Evolutionary conservation across 2,113 vertebrate genomes (phyloP).

Genomic region (Lontra canadensis): DNA sequence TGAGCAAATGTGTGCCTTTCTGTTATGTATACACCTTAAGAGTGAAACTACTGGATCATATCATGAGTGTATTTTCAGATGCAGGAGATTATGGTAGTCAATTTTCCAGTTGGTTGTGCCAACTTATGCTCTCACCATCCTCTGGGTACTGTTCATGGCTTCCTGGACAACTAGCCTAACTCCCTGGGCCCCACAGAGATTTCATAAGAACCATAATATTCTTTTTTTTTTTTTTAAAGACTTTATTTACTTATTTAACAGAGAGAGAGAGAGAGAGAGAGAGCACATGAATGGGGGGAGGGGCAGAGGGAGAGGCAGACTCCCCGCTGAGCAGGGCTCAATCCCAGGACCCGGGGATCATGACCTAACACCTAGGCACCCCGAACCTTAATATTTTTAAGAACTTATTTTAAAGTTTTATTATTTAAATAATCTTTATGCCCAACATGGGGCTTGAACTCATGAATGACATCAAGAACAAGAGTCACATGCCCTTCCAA

Average conservation of each 20-base stretch:
- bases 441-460: neutral
- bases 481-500: neutral
- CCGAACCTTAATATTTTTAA: neutral
- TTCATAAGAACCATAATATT: neutral
- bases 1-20: neutral
- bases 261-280: neutral
- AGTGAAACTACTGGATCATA: neutral
- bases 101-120: neutral
- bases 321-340: neutral
- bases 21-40: neutral
- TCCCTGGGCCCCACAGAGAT: neutral
- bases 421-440: neutral
- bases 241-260: neutral
- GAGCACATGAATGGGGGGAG: neutral
- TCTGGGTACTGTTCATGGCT: neutral
- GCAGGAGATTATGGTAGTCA: neutral
- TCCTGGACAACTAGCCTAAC: neutral
- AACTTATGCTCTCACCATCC: neutral
- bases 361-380: neutral
- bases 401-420: neutral
- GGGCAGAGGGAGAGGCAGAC: neutral
- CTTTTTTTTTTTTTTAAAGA: neutral
- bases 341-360: neutral
- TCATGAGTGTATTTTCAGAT: neutral
- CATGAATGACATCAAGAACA: neutral